Percentiles rank a stretch among this genome's conserved stretches.
phyloP scores from a whole-genome alignment of 2,888 invertebrate genomes.

The Thalpophila matura region DNA sequence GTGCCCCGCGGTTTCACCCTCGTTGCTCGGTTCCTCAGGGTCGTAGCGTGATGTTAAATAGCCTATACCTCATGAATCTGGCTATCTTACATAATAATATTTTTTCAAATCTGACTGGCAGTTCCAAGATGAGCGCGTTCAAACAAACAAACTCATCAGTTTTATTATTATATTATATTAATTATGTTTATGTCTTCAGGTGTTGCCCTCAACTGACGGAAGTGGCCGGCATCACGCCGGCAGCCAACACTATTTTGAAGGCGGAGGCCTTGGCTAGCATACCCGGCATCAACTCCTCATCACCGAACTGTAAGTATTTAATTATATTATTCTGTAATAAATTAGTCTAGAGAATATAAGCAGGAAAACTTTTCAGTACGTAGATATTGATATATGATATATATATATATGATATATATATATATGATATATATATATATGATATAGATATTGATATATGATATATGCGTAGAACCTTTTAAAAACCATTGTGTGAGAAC shows the following conservation, averaged over 20 bases:
- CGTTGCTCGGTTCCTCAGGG: no score
- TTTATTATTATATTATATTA: background rate
- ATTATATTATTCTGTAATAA: conserved; percentile 16
- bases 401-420: no score
- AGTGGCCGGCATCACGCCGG: conserved; percentile 85
- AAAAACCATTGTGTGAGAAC: conserved; percentile 30
- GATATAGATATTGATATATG: background rate
- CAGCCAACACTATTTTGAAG: conserved; percentile 81
- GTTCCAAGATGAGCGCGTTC: no score
- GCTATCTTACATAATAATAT: no score
- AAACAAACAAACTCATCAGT: no score
- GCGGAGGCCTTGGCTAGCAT: conserved; percentile 82
- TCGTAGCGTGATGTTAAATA: no score
- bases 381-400: conserved; percentile 2
- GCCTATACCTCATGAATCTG: no score
- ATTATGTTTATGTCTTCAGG: conserved; percentile 66
- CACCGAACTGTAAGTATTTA: conserved; percentile 88
- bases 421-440: no score
- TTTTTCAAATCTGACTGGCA: no score
- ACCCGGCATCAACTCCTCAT: conserved; percentile 84
- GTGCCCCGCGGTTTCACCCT: no score
- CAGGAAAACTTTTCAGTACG: background rate
- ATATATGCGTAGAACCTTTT: conserved; percentile 38
- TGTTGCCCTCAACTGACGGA: conserved; percentile 88
- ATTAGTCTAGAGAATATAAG: background rate